Percentiles rank a stretch among this genome's conserved stretches.
Conservation (phyloP, 2,797 vertebrate genomes). For the Cryptoprocta ferox region DNA sequence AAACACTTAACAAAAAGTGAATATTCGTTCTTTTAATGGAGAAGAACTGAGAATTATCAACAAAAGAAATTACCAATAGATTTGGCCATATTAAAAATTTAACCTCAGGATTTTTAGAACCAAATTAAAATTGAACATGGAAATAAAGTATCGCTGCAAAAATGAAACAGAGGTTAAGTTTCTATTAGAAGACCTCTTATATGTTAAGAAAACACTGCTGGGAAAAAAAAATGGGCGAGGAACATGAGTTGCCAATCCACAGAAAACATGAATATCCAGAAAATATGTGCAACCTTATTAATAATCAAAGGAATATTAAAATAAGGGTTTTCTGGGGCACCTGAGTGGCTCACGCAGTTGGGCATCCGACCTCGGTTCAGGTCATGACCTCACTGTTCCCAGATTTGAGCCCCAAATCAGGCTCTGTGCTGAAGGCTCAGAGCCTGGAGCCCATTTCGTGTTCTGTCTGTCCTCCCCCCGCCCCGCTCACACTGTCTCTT, state of each 20-base stretch:
- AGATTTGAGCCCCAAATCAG: too few relatives aligned
- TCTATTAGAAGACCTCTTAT: not conserved
- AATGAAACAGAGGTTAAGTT: not conserved
- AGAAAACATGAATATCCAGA: not conserved
- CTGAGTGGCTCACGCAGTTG: too few relatives aligned
- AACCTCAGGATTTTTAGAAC: slow-evolving; percentile 9
- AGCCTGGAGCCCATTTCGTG: too few relatives aligned
- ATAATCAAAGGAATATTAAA: not conserved
- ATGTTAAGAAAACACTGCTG: not conserved
- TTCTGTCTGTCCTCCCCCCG: too few relatives aligned
- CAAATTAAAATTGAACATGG: not conserved
- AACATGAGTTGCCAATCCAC: not conserved
- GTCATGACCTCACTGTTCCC: too few relatives aligned
- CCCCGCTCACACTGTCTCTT: too few relatives aligned
- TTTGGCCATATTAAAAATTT: slow-evolving; percentile 6
- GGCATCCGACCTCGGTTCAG: too few relatives aligned
- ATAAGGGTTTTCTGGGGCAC: not conserved
- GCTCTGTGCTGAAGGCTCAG: too few relatives aligned
- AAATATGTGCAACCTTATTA: not conserved
- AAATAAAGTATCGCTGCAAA: not conserved
- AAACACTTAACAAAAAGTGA: not conserved
- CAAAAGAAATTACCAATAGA: not conserved
- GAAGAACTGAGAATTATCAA: not conserved
- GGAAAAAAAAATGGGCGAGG: not conserved
- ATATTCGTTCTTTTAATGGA: not conserved